phyloP scores from a whole-genome alignment of 2,888 invertebrate genomes.

The Eretmocerus hayati region DNA sequence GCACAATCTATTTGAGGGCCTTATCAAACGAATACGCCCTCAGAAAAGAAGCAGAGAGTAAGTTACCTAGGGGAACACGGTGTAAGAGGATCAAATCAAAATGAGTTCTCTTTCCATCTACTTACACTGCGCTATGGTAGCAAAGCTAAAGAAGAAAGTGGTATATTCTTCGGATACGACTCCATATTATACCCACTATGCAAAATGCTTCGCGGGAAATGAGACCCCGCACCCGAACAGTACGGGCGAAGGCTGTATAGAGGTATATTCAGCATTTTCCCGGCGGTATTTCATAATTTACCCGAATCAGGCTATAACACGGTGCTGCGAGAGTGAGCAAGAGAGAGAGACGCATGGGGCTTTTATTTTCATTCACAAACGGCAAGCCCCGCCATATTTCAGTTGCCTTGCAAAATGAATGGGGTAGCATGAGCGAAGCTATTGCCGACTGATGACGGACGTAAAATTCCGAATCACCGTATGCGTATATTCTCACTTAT shows the following conservation, averaged over 20 bases:
- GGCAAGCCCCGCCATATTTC: conserved; percentile 10
- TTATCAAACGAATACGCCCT: too few relatives aligned
- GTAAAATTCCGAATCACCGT: conserved; percentile 6
- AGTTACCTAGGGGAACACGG: too few relatives aligned
- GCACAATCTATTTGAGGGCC: too few relatives aligned
- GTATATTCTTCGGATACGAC: too few relatives aligned
- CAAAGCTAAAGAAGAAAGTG: too few relatives aligned
- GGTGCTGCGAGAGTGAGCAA: neutral
- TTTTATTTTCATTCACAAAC: conserved; percentile 18
- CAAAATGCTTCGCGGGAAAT: too few relatives aligned
- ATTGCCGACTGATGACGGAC: conserved; percentile 9
- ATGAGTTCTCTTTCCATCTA: too few relatives aligned
- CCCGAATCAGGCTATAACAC: neutral
- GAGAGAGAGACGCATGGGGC: conserved; percentile 1
- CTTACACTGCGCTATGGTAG: too few relatives aligned
- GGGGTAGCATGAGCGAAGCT: neutral
- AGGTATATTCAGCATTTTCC: conserved; percentile 6
- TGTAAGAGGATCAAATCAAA: too few relatives aligned
- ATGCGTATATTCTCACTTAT: neutral
- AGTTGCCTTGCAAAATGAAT: conserved; percentile 12
- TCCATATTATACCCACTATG: too few relatives aligned
- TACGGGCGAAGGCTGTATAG: neutral
- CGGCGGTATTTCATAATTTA: conserved; percentile 15
- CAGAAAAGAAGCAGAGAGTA: too few relatives aligned
- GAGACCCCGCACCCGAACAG: too few relatives aligned